A percentile compares a stretch with the other conserved stretches of the same genome.
These are phyloP conservation scores for Orchesella cincta DNA, from an alignment of 1,140 invertebrate genomes.

Conservation along the genomic window DNA sequence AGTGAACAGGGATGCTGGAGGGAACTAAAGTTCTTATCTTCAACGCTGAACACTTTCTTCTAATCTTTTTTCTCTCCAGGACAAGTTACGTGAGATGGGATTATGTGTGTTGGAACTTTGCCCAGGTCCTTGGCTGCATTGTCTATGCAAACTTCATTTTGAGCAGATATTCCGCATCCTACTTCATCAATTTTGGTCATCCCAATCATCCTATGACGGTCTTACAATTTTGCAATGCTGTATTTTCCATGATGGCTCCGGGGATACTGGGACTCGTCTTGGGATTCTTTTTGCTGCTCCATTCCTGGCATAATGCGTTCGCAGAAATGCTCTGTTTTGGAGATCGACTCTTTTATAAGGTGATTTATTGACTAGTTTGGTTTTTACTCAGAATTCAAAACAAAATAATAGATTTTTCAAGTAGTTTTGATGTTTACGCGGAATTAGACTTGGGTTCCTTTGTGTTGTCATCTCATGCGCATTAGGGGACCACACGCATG, in stretches of 20 bases:
- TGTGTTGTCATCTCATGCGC: too few relatives aligned
- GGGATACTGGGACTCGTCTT: constrained; percentile 72
- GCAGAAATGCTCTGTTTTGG: constrained; percentile 84
- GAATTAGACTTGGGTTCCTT: too few relatives aligned
- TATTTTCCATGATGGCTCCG: constrained; percentile 74
- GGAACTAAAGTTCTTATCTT: background rate
- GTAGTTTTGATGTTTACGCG: background rate
- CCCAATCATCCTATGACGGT: constrained; percentile 39
- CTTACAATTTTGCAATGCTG: constrained; percentile 45
- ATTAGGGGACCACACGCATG: too few relatives aligned
- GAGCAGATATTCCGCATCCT: constrained; percentile 70
- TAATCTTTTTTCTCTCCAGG: constrained; percentile 57
- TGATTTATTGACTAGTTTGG: constrained; percentile 52
- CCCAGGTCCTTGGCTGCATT: constrained; percentile 74
- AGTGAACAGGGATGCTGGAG: too few relatives aligned
- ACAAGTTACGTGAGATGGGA: constrained; percentile 72
- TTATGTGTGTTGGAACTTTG: constrained; percentile 68
- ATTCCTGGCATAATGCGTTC: constrained; percentile 85
- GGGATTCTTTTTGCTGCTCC: constrained; percentile 81
- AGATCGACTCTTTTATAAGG: constrained; percentile 80
- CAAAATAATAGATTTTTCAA: background rate
- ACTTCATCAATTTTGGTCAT: constrained; percentile 69
- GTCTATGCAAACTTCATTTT: constrained; percentile 78
- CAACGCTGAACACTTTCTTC: background rate
- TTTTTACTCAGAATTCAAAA: background rate